Percentiles rank a stretch among this genome's conserved stretches.
Conservation (phyloP, 2,888 invertebrate species). For the Cryptus armator region DNA sequence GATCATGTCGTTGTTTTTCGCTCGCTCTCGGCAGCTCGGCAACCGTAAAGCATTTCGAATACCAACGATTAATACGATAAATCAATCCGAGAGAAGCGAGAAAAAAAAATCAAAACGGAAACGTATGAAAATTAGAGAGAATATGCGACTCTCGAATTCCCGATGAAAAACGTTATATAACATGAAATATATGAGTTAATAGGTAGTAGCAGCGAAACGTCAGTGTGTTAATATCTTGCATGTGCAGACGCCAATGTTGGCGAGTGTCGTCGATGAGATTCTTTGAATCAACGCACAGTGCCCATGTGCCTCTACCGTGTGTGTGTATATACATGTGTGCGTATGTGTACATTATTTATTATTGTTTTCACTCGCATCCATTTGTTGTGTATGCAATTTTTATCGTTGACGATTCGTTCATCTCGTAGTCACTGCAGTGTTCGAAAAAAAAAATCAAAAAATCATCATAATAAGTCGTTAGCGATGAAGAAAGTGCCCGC, state of each 20-base stretch:
- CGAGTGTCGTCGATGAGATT: slow-evolving; percentile 34
- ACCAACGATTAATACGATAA: slow-evolving; percentile 2
- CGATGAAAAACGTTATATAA: slow-evolving; percentile 78
- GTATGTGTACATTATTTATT: slow-evolving; percentile 34
- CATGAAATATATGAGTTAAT: slow-evolving; percentile 77
- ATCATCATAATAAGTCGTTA: background rate
- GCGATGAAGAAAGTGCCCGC: slow-evolving; percentile 35
- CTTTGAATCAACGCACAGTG: slow-evolving; percentile 31
- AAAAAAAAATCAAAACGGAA: background rate
- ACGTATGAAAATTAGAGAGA: slow-evolving; percentile 1
- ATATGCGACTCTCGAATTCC: slow-evolving; percentile 23
- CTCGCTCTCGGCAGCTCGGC: background rate
- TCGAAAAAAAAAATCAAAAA: background rate
- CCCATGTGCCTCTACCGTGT: slow-evolving; percentile 35
- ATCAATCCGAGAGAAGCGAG: background rate
- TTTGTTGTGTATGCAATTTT: background rate
- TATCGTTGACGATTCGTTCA: slow-evolving; percentile 1
- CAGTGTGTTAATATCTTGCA: slow-evolving; percentile 66
- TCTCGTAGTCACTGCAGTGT: background rate
- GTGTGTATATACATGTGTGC: slow-evolving; percentile 11
- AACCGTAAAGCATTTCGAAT: slow-evolving; percentile 4
- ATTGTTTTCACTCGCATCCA: slow-evolving; percentile 22
- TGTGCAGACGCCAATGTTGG: slow-evolving; percentile 51
- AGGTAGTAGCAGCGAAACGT: slow-evolving; percentile 72
- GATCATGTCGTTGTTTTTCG: slow-evolving; percentile 29